Evolutionary conservation across 2,113 vertebrate genomes (phyloP).

Genomic region (Urocynchramus pylzowi): DNA sequence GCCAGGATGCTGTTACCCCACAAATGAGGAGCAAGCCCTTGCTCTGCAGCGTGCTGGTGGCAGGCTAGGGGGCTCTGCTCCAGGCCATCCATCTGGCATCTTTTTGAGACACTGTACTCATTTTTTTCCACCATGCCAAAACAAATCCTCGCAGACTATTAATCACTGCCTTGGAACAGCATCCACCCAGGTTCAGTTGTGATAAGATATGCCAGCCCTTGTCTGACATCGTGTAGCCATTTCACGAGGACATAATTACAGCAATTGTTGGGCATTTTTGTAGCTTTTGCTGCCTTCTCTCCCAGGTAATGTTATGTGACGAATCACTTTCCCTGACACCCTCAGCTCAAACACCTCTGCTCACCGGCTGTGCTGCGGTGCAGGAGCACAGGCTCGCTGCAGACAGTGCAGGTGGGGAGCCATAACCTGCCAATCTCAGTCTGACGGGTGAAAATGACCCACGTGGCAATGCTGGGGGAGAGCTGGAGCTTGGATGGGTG

Average conservation of each 20-base stretch:
- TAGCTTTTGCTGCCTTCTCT: neutral
- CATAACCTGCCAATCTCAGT: fast-evolving
- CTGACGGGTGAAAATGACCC: neutral
- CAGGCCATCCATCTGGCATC: constrained; percentile 22
- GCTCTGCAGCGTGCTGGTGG: neutral
- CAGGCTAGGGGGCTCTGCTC: neutral
- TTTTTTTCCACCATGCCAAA: constrained; percentile 10
- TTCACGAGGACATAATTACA: constrained; percentile 21
- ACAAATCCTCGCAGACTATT: constrained; percentile 49
- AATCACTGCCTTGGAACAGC: constrained; percentile 36
- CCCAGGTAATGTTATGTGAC: neutral
- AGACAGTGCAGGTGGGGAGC: neutral
- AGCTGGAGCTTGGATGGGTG: neutral
- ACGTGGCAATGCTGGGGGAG: fast-evolving
- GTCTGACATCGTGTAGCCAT: constrained; percentile 21
- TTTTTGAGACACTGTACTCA: neutral
- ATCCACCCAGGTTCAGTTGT: neutral
- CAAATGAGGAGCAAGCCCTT: neutral
- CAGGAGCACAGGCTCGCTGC: neutral
- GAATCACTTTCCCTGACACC: neutral
- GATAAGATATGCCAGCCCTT: constrained; percentile 22
- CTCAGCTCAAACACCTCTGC: neutral
- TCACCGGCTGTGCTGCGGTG: fast-evolving
- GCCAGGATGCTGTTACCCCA: neutral
- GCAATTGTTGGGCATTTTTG: neutral